Evolutionary conservation across 2,888 invertebrate species (phyloP).

Genomic region (Eupsilia transversa): DNA sequence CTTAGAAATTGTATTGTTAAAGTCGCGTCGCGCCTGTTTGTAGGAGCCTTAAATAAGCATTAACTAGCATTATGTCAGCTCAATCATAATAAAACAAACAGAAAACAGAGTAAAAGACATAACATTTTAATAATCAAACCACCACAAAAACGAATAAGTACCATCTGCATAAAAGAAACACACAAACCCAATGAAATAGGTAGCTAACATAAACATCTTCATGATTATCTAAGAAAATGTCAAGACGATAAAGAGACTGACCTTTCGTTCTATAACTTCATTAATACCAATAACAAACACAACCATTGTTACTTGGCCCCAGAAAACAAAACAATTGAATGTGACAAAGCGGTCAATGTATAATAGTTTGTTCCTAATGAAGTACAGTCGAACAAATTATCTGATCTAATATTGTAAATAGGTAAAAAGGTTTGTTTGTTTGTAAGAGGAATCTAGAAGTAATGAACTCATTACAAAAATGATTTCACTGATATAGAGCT

Average conservation of each 20-base stretch:
- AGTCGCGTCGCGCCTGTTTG: no score
- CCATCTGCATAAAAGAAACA: constrained; percentile 26
- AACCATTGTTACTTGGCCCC: constrained; percentile 7
- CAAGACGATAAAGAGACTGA: constrained; percentile 57
- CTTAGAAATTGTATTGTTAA: no score
- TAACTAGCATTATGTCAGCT: neutral
- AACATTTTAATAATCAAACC: neutral
- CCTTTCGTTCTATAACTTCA: constrained; percentile 50
- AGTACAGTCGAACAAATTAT: constrained; percentile 13
- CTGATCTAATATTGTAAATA: neutral
- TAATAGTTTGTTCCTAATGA: constrained; percentile 13
- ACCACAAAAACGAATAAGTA: constrained; percentile 1
- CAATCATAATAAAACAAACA: neutral
- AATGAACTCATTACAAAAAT: neutral
- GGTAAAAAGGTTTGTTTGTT: neutral
- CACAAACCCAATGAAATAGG: constrained; percentile 42
- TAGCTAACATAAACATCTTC: constrained; percentile 37
- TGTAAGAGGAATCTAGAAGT: no score
- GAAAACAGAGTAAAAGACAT: neutral
- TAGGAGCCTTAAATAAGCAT: no score
- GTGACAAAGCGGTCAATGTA: neutral
- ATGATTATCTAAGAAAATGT: constrained; percentile 62
- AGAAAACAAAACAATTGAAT: neutral
- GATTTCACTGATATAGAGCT: no score
- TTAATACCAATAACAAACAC: constrained; percentile 49